Base-by-base conservation (phyloP, 2,113 vertebrate species). In the Pelvicachromis taeniatus region DNA sequence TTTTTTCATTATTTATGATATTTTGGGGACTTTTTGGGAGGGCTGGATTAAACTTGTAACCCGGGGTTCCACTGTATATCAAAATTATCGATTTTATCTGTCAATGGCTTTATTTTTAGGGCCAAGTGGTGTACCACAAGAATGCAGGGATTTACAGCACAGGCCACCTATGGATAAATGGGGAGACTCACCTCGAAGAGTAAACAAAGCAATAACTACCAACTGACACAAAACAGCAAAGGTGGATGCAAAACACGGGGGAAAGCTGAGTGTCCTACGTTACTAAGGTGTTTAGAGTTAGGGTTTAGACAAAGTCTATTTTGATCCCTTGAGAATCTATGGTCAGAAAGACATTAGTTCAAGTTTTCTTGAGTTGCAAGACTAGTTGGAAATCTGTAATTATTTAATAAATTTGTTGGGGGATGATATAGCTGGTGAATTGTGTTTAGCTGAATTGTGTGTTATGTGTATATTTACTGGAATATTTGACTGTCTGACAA, bases 121-220 rank as follows among this genome's bases (percentile, higher is more conserved):
- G 42, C 23, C 9, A 23, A 50, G 0, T 31, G 42, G 68, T 23
- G 21, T 8, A 31, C 23, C 42, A 50, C 26, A 31, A 48, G 42
- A 29, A 23, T 26, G 54, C 5, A 21, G 21, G 54, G 26, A 29
- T 6, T 45, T 70, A 45, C 21, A 45, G 21, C 17, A 0, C 13
- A 70, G 40, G 0, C 65, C 21, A 3, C 4, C 21, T 70, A 45
- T 5, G 16, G 65, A 70, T 2, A 4, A 42, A 68, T 42, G 23
- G 6, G 6, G 33, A n/a, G 33, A 31, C 16, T 50, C 29, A 70
- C 65, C 40, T 70, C 13, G 21, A 45, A 16, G 21, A 42, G 65
- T 17, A 0, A 45, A 70, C 8, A 45, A 0, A 26, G 13, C 13
- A 70, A 23, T 70, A 0, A 48, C 0, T 7, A 73, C 68, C 29